These are phyloP conservation scores for Corydoras sp. DNA, from an alignment of 2,113 vertebrate genomes.

Conservation along the genomic window DNA sequence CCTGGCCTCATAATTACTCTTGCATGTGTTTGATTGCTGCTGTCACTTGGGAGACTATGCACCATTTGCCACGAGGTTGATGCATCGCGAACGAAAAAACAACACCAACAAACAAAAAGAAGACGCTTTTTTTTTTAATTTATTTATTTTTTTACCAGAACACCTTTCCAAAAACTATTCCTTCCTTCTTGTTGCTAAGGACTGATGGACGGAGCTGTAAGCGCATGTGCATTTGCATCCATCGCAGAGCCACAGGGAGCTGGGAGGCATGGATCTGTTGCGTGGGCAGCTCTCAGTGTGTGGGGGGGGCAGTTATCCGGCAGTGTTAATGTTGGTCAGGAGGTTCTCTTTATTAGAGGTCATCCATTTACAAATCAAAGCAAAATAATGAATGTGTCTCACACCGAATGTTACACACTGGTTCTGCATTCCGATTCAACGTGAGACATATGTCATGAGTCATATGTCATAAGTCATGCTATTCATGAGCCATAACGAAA, in stretches of 20 bases:
- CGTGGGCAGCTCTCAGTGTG: no score
- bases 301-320: no score
- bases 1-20: slow-evolving; percentile 67
- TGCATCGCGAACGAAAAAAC: slow-evolving; percentile 10
- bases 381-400: not conserved
- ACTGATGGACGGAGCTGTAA: slow-evolving; percentile 54
- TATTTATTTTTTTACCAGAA: not conserved
- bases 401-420: not conserved
- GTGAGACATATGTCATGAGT: not conserved
- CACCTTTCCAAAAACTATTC: no score
- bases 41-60: slow-evolving; percentile 61
- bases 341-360: slow-evolving; percentile 7
- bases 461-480: no score
- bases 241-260: no score
- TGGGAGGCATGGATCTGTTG: no score
- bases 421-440: not conserved
- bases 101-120: not conserved
- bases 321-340: no score
- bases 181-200: not conserved
- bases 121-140: not conserved
- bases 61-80: slow-evolving; percentile 54
- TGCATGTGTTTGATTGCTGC: slow-evolving; percentile 60
- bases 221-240: slow-evolving; percentile 40
- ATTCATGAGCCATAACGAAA: no score
- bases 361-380: not conserved